Conservation (phyloP, 2,797 vertebrate species). For the Columba guinea region DNA sequence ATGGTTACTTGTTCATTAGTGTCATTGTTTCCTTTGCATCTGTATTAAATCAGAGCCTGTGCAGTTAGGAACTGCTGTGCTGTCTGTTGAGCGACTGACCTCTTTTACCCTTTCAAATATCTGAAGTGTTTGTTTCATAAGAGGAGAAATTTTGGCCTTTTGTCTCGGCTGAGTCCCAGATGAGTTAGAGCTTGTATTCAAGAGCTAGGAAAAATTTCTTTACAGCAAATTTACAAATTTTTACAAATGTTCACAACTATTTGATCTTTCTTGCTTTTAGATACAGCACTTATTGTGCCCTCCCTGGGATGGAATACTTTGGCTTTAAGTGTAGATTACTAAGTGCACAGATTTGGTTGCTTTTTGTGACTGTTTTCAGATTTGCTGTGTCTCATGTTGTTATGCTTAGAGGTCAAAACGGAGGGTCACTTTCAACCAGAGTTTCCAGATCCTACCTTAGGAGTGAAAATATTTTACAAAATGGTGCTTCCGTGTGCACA, state of each 20-base stretch:
- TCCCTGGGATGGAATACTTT: neutral
- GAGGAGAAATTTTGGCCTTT: neutral
- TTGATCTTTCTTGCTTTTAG: neutral
- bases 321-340: neutral
- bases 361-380: neutral
- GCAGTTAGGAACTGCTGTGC: neutral
- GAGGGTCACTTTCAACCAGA: neutral
- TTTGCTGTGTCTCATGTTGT: neutral
- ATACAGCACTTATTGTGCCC: neutral
- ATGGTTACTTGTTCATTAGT: neutral
- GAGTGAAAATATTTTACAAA: neutral
- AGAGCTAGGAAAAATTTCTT: neutral
- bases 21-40: slow-evolving; percentile 1
- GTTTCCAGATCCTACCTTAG: neutral
- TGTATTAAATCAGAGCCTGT: neutral
- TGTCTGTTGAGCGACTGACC: neutral
- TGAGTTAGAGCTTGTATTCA: slow-evolving; percentile 7
- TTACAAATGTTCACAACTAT: neutral
- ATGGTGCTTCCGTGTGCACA: neutral
- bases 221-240: neutral
- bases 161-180: neutral
- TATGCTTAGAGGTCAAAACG: neutral
- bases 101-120: neutral
- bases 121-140: neutral
- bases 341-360: neutral